Percentiles rank a stretch among this genome's conserved stretches.
These are phyloP conservation scores for Plectropomus leopardus DNA, from an alignment of 2,113 vertebrate species.

Conservation along the genomic window DNA sequence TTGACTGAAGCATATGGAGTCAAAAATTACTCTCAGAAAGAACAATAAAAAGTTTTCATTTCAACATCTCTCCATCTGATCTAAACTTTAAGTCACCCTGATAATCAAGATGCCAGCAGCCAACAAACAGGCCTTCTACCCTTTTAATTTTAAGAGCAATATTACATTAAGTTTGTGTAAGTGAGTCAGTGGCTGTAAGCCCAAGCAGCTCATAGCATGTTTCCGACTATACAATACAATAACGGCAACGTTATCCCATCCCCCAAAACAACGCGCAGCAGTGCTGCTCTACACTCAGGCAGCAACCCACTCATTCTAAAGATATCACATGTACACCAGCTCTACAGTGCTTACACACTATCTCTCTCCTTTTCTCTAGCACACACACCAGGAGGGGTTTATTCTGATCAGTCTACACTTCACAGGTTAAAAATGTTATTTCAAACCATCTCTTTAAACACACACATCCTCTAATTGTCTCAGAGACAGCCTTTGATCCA, in stretches of 20 bases:
- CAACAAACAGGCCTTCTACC: not conserved
- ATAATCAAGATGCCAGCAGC: not conserved
- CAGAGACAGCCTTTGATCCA: constrained; percentile 25
- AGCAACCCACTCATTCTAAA: constrained; percentile 85
- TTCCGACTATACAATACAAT: constrained; percentile 65
- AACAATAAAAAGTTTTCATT: not conserved
- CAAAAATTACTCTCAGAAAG: not conserved
- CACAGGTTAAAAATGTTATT: constrained; percentile 51
- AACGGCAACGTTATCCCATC: constrained; percentile 68
- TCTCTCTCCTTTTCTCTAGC: constrained; percentile 24
- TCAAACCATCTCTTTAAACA: constrained; percentile 36
- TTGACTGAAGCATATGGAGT: not conserved
- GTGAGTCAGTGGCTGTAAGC: constrained; percentile 18
- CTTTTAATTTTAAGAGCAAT: constrained; percentile 8
- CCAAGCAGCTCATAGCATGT: constrained; percentile 33
- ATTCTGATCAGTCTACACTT: constrained; percentile 63
- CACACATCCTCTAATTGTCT: constrained; percentile 40
- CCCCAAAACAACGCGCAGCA: constrained; percentile 74
- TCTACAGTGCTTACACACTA: constrained; percentile 55
- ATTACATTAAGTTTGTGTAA: constrained; percentile 4
- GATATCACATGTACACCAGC: constrained; percentile 80
- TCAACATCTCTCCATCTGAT: too few relatives aligned
- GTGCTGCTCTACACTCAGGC: constrained; percentile 66
- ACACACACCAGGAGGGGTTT: constrained; percentile 45
- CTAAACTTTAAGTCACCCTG: too few relatives aligned